Conservation (phyloP, 2,888 invertebrate species). For the Mantis religiosa region DNA sequence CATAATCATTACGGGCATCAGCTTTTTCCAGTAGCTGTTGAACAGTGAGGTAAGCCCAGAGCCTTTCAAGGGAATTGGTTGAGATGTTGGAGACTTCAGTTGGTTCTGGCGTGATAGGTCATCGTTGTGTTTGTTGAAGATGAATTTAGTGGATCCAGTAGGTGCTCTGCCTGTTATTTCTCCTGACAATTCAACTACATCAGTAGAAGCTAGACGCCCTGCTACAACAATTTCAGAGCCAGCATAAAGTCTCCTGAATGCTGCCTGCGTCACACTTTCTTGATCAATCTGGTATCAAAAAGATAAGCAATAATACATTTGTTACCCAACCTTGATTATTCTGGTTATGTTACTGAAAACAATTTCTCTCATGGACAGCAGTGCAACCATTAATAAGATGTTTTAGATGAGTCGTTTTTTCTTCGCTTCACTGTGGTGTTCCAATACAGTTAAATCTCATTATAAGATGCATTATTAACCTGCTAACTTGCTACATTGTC, state of each 20-base stretch:
- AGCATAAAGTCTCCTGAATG: conserved; percentile 55
- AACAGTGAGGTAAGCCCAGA: conserved; percentile 66
- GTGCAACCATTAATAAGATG: too few relatives aligned
- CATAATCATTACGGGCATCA: conserved; percentile 30
- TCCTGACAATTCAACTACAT: not conserved
- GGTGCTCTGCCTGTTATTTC: conserved; percentile 6
- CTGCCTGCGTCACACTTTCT: not conserved
- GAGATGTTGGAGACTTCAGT: not conserved
- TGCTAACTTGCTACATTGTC: too few relatives aligned
- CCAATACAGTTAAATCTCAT: too few relatives aligned
- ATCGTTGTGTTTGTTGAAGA: not conserved
- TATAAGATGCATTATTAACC: too few relatives aligned
- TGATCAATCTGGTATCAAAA: not conserved
- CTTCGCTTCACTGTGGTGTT: too few relatives aligned
- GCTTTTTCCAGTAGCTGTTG: conserved; percentile 52
- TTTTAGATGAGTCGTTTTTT: too few relatives aligned
- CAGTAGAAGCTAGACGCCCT: conserved; percentile 44
- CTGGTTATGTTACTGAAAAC: too few relatives aligned
- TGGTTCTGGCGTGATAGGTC: not conserved
- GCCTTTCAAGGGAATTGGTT: conserved; percentile 48
- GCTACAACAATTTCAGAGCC: conserved; percentile 62
- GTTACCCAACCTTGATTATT: too few relatives aligned
- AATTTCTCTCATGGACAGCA: too few relatives aligned
- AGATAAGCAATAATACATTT: not conserved
- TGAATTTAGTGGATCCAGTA: not conserved